Evolutionary conservation across 1,140 invertebrate genomes (phyloP).

Genomic region (Panagrolaimus sp.): DNA sequence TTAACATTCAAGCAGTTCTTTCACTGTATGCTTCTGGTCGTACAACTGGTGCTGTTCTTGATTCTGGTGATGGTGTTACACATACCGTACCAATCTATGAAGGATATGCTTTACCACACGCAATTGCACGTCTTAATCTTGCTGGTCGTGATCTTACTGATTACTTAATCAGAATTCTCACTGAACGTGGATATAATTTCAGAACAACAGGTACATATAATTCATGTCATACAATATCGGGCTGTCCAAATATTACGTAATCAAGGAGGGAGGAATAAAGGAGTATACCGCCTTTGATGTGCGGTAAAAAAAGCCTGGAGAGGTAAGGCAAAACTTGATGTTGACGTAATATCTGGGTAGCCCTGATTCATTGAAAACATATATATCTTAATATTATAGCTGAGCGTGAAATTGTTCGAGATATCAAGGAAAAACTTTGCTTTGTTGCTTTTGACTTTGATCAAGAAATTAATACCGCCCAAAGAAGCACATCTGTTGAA

Average conservation of each 20-base stretch:
- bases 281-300: too few relatives aligned
- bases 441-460: constrained; percentile 83
- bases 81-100: too few relatives aligned
- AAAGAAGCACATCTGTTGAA: constrained; percentile 80
- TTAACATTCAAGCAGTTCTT: constrained; percentile 97
- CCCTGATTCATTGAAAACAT: too few relatives aligned
- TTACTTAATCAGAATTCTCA: constrained; percentile 92
- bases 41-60: constrained; percentile 93
- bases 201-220: constrained; percentile 88
- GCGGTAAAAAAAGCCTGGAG: too few relatives aligned
- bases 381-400: too few relatives aligned
- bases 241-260: too few relatives aligned
- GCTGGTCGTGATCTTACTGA: constrained; percentile 89
- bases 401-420: too few relatives aligned
- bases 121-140: constrained; percentile 81
- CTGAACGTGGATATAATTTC: constrained; percentile 90
- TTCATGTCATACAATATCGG: constrained; percentile 88
- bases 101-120: constrained; percentile 71
- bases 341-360: too few relatives aligned
- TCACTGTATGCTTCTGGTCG: constrained; percentile 82
- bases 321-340: too few relatives aligned
- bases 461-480: constrained; percentile 84
- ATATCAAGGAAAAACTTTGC: constrained; percentile 63
- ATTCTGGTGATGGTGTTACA: too few relatives aligned
- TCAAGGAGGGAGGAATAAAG: too few relatives aligned